Evolutionary conservation across 2,888 invertebrate genomes (phyloP), one percentile per base, ranked within the genome.

Genomic region (Drosophila mettleri): DNA sequence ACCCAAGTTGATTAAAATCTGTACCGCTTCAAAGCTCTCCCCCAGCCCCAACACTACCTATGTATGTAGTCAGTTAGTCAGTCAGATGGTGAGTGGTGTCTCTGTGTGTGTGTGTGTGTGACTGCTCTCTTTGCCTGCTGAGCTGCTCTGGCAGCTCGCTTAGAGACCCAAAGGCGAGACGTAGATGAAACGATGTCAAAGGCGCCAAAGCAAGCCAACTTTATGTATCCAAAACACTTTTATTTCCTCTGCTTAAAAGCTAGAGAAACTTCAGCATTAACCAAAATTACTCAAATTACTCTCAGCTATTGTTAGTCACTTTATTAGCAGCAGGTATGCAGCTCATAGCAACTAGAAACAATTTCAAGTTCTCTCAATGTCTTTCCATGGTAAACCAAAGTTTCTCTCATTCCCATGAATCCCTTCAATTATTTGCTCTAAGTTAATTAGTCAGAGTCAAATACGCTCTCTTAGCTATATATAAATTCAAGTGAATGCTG

Each of bases 1-100:
- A 57, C 43, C 60, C 73, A 76, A 76, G 77, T 76, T 76, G 76
- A 76, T 76, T 76, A 73, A 76, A 76, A 68, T 41, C 67, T 39
- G 59, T 14, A 68, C 18, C 38, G 38, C 45, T 29, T 7, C 20
- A 10, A 6, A 31, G 16, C 33, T 7, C 34, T 16, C 38, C 33
- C 33, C 41, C 14, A 12, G 20, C 1, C 24, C 16, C 16, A 5
- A 22, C 22, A 10, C 16, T 33, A 27, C n/a, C 48, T 24, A 38
- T 48, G 33, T 24, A 38, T 48, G 33, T 20, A 53, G 59, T 41
- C 36, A 69, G 46, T 58, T 45, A 54, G 48, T 60, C 39, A 48
- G 45, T 24, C 22, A 24, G 39, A 29, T 29, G 24, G 14, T 27
- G 8, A 33, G 10, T 49, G 31, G n/a, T n/a, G n/a, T n/a, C n/a